Conservation (phyloP, 1,140 invertebrate genomes). For the Himalopsyche phryganea region DNA sequence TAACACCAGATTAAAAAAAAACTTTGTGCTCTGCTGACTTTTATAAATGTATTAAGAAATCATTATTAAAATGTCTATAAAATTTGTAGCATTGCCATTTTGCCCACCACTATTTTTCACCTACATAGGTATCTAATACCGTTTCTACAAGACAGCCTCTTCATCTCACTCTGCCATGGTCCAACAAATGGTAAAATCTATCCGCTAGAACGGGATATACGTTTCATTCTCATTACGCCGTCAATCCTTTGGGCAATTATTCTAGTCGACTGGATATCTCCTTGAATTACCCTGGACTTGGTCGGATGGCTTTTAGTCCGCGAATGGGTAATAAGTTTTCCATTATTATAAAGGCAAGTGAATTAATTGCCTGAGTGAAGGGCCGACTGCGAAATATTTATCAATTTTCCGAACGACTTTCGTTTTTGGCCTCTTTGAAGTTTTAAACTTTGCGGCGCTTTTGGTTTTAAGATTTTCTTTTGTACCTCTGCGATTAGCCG, state of each 20-base stretch:
- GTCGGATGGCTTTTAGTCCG: constrained; percentile 29
- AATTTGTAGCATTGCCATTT: no score
- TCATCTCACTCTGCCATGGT: constrained; percentile 4
- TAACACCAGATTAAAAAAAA: no score
- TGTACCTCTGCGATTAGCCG: not conserved
- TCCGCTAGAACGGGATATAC: constrained; percentile 6
- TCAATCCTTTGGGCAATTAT: constrained; percentile 30
- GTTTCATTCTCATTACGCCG: not conserved
- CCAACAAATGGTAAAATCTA: not conserved
- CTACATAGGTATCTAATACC: not conserved
- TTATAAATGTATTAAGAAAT: no score
- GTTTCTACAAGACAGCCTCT: not conserved
- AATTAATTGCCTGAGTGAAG: constrained; percentile 33
- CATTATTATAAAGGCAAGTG: constrained; percentile 33
- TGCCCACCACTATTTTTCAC: no score
- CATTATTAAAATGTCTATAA: no score
- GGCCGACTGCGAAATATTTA: constrained; percentile 20
- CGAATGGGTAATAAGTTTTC: constrained; percentile 31
- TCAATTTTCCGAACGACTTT: constrained; percentile 13
- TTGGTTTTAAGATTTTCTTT: constrained; percentile 3
- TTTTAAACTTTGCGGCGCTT: no score
- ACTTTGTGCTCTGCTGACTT: no score
- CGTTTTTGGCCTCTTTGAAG: no score
- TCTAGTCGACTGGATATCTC: constrained; percentile 31
- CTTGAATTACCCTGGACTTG: constrained; percentile 33